phyloP scores from a whole-genome alignment of 2,113 vertebrate species.

The Equus przewalskii region DNA sequence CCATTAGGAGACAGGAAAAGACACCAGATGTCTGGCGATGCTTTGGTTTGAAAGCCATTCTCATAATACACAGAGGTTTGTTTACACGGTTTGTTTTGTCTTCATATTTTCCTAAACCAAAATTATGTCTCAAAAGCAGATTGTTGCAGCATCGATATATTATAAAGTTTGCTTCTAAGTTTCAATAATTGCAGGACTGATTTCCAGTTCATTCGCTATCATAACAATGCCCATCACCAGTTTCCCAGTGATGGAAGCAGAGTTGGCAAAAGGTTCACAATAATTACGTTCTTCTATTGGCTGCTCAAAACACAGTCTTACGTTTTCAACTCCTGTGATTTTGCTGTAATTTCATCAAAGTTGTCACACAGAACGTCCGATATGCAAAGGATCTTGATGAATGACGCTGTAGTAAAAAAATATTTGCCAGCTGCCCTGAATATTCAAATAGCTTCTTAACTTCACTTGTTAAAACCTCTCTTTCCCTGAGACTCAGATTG shows the following conservation, averaged over 20 bases:
- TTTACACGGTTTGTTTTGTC: not conserved
- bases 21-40: not conserved
- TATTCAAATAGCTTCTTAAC: not conserved
- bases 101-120: not conserved
- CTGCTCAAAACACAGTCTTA: not conserved
- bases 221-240: not conserved
- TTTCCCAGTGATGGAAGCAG: not conserved
- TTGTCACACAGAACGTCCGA: conserved; percentile 13
- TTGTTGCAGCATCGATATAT: not conserved
- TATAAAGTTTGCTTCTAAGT: not conserved
- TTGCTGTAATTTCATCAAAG: not conserved
- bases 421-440: not conserved
- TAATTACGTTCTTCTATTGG: conserved; percentile 33
- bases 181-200: not conserved
- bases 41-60: not conserved
- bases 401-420: not conserved
- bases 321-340: not conserved
- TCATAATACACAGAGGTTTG: not conserved
- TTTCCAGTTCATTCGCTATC: not conserved
- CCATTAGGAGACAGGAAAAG: not conserved
- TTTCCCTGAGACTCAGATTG: not conserved
- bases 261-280: not conserved
- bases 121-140: not conserved
- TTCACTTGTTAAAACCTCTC: not conserved
- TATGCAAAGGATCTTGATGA: not conserved